Conservation (phyloP, 2,797 vertebrate genomes). For the Decapterus maruadsi region DNA sequence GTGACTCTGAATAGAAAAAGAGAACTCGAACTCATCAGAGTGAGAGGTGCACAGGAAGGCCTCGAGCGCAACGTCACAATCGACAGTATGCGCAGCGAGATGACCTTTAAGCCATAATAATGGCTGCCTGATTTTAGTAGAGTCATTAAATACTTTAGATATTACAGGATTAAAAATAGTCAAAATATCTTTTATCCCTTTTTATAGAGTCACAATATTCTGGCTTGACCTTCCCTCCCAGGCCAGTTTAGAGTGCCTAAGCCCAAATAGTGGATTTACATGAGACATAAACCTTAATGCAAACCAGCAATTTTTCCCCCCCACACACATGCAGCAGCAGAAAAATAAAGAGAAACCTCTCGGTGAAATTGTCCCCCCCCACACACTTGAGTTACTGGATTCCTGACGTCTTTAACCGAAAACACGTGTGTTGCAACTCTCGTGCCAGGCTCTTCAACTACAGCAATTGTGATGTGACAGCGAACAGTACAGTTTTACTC, state of each 20-base stretch:
- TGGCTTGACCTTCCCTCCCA: constrained; percentile 38
- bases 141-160: constrained; percentile 44
- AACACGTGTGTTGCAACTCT: constrained; percentile 18
- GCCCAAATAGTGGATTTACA: constrained; percentile 75
- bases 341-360: constrained; percentile 29
- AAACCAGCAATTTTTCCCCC: constrained; percentile 75
- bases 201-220: constrained; percentile 55
- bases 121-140: constrained; percentile 17
- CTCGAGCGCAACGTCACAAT: constrained; percentile 18
- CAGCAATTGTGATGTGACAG: constrained; percentile 47
- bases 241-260: constrained; percentile 78
- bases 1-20: constrained; percentile 41
- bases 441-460: constrained; percentile 29
- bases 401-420: constrained; percentile 29
- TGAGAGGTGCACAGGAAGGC: constrained; percentile 27
- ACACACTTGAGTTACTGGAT: constrained; percentile 17
- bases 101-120: constrained; percentile 15
- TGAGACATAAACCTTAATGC: constrained; percentile 89
- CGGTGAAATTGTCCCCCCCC: constrained; percentile 33
- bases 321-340: constrained; percentile 26
- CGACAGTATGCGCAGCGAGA: constrained; percentile 30
- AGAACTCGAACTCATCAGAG: constrained; percentile 27
- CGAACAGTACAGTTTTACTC: constrained; percentile 40
- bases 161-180: constrained; percentile 25
- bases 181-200: constrained; percentile 20